Evolutionary conservation across 2,888 invertebrate species (phyloP).

Genomic region (Eupithecia centaureata): DNA sequence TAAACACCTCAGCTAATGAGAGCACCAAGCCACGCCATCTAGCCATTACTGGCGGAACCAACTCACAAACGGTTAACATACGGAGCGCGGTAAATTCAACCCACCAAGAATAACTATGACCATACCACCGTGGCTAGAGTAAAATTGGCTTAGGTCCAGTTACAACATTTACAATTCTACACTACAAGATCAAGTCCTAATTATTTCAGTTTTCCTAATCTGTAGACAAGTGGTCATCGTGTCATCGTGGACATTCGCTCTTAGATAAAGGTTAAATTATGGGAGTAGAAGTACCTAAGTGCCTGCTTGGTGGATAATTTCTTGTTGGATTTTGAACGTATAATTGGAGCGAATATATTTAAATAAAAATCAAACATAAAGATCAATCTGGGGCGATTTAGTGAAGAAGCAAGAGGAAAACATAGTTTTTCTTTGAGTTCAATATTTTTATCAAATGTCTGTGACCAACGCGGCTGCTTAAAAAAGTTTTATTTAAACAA

Average conservation of each 20-base stretch:
- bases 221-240: neutral
- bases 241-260: neutral
- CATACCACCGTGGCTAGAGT: conserved; percentile 13
- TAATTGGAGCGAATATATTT: too few relatives aligned
- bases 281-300: too few relatives aligned
- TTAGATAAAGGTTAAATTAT: neutral
- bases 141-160: conserved; percentile 41
- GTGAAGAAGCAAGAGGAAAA: neutral
- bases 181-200: conserved; percentile 9
- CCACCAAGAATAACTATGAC: conserved; percentile 38
- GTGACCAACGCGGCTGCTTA: neutral
- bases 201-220: neutral
- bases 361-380: neutral
- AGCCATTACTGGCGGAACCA: conserved; percentile 22
- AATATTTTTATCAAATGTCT: neutral
- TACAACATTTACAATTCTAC: neutral
- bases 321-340: too few relatives aligned
- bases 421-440: neutral
- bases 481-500: too few relatives aligned
- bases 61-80: neutral
- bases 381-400: neutral
- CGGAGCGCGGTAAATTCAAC: conserved; percentile 35
- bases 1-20: neutral
- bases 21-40: conserved; percentile 35
- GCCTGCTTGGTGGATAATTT: too few relatives aligned